Evolutionary conservation across 2,888 invertebrate species (phyloP).

Genomic region (Protodeltote pygarga): DNA sequence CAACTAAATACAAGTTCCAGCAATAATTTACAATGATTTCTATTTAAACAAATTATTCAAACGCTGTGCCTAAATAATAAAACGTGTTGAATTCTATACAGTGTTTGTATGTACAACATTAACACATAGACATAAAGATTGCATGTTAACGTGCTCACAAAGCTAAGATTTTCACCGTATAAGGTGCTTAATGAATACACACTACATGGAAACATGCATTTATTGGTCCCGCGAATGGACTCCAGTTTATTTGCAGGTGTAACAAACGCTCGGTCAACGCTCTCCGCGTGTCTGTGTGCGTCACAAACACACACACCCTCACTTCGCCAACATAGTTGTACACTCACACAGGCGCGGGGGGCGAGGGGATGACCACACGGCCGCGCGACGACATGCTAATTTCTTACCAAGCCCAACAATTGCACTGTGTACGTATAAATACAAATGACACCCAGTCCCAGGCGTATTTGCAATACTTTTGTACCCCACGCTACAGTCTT

Average conservation of each 20-base stretch:
- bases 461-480: constrained; percentile 59
- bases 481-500: constrained; percentile 37
- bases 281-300: constrained; percentile 62
- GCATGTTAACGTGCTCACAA: constrained; percentile 44
- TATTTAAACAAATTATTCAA: constrained; percentile 42
- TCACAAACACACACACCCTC: constrained; percentile 44
- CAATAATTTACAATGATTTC: constrained; percentile 31
- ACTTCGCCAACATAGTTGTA: constrained; percentile 34
- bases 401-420: constrained; percentile 69
- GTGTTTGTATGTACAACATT: constrained; percentile 42
- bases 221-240: constrained; percentile 68
- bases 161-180: constrained; percentile 56
- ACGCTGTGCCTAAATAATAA: constrained; percentile 29
- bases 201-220: constrained; percentile 58
- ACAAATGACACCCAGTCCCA: constrained; percentile 50
- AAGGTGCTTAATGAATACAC: constrained; percentile 68
- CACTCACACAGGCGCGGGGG: constrained; percentile 11
- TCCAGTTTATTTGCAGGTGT: constrained; percentile 81
- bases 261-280: constrained; percentile 78
- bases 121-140: constrained; percentile 47
- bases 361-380: constrained; percentile 57
- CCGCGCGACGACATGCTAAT: constrained; percentile 75
- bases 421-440: constrained; percentile 50
- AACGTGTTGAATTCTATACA: constrained; percentile 32
- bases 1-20: constrained; percentile 6